phyloP scores from a whole-genome alignment of 2,797 vertebrate genomes.

The Thaleichthys pacificus region DNA sequence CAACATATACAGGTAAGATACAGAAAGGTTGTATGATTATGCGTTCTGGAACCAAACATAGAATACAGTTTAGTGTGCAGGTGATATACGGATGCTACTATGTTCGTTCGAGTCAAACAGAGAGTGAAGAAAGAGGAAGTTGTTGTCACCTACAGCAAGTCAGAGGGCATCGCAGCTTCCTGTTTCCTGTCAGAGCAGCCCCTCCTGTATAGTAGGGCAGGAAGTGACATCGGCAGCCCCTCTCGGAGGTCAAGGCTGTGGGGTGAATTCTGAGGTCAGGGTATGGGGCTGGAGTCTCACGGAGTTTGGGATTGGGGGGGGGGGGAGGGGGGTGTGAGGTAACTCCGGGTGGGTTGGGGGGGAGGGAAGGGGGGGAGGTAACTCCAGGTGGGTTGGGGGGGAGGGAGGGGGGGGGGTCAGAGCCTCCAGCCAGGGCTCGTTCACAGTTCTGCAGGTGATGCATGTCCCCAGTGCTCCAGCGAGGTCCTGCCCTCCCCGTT shows the following conservation, averaged over 20 bases:
- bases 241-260: neutral
- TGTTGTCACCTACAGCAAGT: neutral
- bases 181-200: neutral
- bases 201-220: conserved; percentile 1
- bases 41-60: neutral
- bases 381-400: too few species aligned
- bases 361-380: too few species aligned
- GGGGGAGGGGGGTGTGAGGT: too few species aligned
- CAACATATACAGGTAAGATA: conserved; percentile 24
- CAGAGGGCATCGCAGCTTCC: neutral
- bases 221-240: neutral
- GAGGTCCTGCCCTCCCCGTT: too few species aligned
- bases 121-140: neutral
- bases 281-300: too few species aligned
- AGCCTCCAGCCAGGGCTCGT: too few species aligned
- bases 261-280: neutral
- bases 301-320: too few species aligned
- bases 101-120: neutral
- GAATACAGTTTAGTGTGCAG: too few species aligned
- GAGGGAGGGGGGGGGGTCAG: neutral
- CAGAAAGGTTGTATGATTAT: conserved; percentile 21
- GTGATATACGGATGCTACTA: too few species aligned
- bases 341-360: too few species aligned
- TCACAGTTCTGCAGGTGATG: too few species aligned
- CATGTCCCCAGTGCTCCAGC: too few species aligned